Conservation (phyloP, 2,113 vertebrate genomes). For the Petroica traversi region DNA sequence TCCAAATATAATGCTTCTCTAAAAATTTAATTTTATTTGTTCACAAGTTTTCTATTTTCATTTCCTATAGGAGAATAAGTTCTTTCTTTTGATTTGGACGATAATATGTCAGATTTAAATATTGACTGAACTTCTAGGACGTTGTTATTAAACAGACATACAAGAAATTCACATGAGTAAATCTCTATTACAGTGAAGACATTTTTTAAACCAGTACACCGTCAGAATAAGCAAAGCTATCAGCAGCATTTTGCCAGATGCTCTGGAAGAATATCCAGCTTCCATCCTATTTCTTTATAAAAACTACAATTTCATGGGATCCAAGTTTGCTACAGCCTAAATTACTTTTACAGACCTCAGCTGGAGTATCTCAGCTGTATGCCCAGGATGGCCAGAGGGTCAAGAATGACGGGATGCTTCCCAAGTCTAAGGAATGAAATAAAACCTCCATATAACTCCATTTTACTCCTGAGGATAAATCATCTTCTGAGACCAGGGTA, state of each 20-base stretch:
- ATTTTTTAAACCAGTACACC: neutral
- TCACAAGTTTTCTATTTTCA: neutral
- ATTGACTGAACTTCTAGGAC: neutral
- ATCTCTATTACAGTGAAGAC: neutral
- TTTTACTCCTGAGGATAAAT: neutral
- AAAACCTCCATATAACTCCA: neutral
- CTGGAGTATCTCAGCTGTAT: neutral
- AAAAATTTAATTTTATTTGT: neutral
- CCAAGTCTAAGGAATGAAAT: neutral
- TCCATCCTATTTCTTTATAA: neutral
- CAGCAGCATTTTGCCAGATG: neutral
- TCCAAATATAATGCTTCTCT: neutral
- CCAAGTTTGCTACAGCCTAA: neutral
- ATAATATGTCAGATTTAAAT: neutral
- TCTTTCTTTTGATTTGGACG: neutral
- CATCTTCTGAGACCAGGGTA: neutral
- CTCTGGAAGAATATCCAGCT: neutral
- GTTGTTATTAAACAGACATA: neutral
- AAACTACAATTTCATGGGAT: neutral
- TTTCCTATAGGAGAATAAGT: neutral
- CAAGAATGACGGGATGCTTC: neutral
- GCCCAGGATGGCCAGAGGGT: neutral
- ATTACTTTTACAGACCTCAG: neutral
- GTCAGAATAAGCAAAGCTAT: constrained; percentile 8
- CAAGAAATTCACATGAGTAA: neutral